Percentiles rank a stretch among this genome's conserved stretches.
These are phyloP conservation scores for Arremon brunneinucha DNA, from an alignment of 2,797 vertebrate species.

Conservation along the genomic window DNA sequence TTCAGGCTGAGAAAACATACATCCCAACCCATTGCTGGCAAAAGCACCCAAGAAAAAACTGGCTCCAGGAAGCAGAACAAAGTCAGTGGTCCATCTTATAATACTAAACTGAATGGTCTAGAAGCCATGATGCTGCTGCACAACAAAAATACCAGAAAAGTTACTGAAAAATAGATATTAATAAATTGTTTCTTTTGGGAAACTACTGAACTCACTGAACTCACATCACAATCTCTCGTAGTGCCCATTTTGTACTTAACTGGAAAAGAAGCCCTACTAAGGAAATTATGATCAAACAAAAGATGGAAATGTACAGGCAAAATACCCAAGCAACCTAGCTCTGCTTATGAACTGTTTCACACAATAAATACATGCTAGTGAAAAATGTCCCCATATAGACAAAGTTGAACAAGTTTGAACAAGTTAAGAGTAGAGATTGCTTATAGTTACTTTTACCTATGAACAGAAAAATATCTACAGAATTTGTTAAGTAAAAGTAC, in stretches of 20 bases:
- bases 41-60: not conserved
- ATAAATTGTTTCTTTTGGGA: not conserved
- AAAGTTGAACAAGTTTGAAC: not conserved
- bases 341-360: not conserved
- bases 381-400: not conserved
- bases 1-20: not conserved
- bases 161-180: not conserved
- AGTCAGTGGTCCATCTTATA: not conserved
- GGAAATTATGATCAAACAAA: not conserved
- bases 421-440: not conserved
- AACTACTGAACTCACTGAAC: not conserved
- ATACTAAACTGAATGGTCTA: not conserved
- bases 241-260: not conserved
- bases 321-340: not conserved
- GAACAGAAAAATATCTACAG: not conserved
- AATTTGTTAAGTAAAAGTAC: not conserved
- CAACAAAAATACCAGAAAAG: not conserved
- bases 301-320: not conserved
- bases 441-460: not conserved
- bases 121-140: not conserved
- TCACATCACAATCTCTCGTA: not conserved
- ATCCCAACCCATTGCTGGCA: not conserved
- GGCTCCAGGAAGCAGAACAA: not conserved
- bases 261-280: not conserved
- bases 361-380: not conserved